Base-by-base conservation (phyloP, 2,797 vertebrate genomes). In the Enteromius viviparus region DNA sequence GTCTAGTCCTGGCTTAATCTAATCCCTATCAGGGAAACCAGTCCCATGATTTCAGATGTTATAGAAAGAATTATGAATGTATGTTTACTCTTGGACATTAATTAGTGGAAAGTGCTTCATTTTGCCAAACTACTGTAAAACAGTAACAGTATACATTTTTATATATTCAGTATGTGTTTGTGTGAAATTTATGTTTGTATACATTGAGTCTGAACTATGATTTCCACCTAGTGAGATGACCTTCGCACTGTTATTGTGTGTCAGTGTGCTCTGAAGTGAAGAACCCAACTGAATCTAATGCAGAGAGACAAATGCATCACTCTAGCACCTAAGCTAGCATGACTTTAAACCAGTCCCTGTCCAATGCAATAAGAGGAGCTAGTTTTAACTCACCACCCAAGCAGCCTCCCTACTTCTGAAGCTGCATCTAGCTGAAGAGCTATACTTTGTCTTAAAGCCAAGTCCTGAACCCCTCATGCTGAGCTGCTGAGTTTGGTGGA, bases 331-430 rank as follows among this genome's bases (percentile, higher is more conserved):
- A 88, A 88, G 66, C 70, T 70, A 77, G 80, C 68, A 87, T 76
- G 83, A 88, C 87, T 81, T 88, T 87, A 23, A 88, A 87, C 89
- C 89, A 89, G 88, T 91, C 87, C 88, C 88, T 89, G 89, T 91
- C 87, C 87, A 76, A 47, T 85, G 58, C 72, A 85, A 87, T 83
- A 83, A 83, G 72, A 85, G 51, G 17, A 77, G 71, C 47, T 42
- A 42, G 69, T 66, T 85, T 87, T 75, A 79, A 79, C 75, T 53
- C 69, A 62, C 82, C 78, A 76, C 76, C 65, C 55, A 85, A 49
- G 70, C 83, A 70, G 40, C 15, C 69, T 34, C 23, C 32, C 47
- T 4, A 53, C 72, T 75, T 66, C 29, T 80, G 83, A 37, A 74
- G 58, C 2, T 12, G 62, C n/a, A 6, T 49, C 79, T 64, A 53